Conservation (phyloP, 2,888 invertebrate species). For the Sesia apiformis region DNA sequence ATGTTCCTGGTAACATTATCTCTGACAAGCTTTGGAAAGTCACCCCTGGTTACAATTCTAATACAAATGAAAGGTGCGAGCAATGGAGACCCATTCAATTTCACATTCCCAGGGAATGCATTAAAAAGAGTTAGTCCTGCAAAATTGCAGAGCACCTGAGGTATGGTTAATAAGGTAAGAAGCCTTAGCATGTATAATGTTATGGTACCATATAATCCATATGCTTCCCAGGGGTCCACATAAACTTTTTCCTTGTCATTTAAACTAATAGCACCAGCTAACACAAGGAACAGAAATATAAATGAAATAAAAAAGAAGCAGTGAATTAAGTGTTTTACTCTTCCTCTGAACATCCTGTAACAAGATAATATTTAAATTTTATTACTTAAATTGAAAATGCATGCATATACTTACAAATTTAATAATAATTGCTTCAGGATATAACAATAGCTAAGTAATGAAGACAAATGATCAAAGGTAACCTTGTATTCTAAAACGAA, state of each 20-base stretch:
- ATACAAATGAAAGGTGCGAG: constrained; percentile 96
- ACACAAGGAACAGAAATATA: constrained; percentile 83
- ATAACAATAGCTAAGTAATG: no score
- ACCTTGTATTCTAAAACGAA: no score
- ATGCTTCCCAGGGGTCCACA: constrained; percentile 87
- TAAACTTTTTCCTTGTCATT: constrained; percentile 71
- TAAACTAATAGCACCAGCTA: constrained; percentile 77
- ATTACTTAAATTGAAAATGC: no score
- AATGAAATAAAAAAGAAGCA: constrained; percentile 83
- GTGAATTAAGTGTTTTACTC: constrained; percentile 86
- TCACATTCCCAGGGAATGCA: constrained; percentile 94
- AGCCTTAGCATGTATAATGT: constrained; percentile 85
- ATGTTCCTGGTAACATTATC: constrained; percentile 90
- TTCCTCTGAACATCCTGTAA: constrained; percentile 77
- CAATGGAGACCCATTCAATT: constrained; percentile 90
- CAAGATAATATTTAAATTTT: constrained; percentile 10
- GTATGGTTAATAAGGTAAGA: constrained; percentile 88
- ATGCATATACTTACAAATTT: no score
- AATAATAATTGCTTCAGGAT: no score
- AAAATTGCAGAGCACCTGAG: constrained; percentile 92
- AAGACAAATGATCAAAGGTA: no score
- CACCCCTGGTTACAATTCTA: constrained; percentile 94
- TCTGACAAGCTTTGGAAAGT: constrained; percentile 92
- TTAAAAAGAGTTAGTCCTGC: constrained; percentile 91
- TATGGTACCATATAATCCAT: constrained; percentile 84